phyloP scores from a whole-genome alignment of 2,113 vertebrate genomes.

The Sciurus niger region DNA sequence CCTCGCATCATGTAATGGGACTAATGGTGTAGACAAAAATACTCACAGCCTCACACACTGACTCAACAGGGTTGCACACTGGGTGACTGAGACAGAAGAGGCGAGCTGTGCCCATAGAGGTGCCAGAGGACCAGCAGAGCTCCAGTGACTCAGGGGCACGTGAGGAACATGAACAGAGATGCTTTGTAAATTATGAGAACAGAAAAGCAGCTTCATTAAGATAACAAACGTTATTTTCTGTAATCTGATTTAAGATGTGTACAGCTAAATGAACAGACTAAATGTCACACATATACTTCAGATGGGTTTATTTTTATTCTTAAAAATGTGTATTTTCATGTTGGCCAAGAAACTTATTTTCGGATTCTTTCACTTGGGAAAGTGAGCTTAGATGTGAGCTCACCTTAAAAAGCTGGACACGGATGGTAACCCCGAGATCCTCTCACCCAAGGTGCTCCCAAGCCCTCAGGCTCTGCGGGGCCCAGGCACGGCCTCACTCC shows the following conservation, averaged over 20 bases:
- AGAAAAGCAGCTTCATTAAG: neutral
- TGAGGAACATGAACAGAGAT: neutral
- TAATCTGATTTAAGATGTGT: neutral
- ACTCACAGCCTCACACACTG: neutral
- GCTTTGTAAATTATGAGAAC: neutral
- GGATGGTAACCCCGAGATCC: neutral
- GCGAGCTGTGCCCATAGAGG: neutral
- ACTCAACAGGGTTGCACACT: neutral
- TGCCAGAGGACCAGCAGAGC: neutral
- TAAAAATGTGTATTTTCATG: neutral
- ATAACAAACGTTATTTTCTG: neutral
- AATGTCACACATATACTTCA: neutral
- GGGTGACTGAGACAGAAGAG: accelerated
- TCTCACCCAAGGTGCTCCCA: neutral
- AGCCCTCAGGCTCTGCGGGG: neutral
- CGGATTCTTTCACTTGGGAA: neutral
- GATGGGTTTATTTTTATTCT: neutral
- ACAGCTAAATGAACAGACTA: neutral
- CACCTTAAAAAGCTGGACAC: neutral
- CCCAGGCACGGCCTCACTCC: neutral
- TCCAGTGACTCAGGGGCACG: accelerated
- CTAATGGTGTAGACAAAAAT: neutral
- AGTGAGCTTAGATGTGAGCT: neutral
- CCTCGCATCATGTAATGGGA: accelerated
- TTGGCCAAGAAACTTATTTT: neutral